Conservation (phyloP, 2,797 vertebrate genomes). For the Delichon dasypus region DNA sequence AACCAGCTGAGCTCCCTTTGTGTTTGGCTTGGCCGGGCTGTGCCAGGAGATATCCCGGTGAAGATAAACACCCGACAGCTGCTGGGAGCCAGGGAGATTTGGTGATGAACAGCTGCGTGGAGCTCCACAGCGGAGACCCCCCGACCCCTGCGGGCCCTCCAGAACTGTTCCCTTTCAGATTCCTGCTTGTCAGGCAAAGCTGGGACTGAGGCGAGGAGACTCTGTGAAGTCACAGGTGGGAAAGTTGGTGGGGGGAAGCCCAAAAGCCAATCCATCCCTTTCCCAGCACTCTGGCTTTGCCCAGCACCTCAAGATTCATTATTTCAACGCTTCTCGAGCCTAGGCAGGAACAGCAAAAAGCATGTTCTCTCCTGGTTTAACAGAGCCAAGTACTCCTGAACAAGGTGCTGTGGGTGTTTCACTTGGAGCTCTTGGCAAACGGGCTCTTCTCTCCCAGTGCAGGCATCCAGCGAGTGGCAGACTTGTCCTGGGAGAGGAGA, state of each 20-base stretch:
- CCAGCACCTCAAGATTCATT: rapidly evolving
- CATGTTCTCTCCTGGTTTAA: neutral
- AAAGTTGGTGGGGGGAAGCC: neutral
- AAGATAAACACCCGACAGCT: constrained; percentile 67
- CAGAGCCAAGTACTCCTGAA: rapidly evolving
- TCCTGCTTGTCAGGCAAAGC: neutral
- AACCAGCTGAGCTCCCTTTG: neutral
- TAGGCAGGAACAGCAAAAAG: neutral
- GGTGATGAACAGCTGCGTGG: constrained; percentile 65
- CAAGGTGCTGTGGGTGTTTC: neutral
- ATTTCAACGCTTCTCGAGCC: neutral
- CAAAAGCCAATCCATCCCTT: neutral
- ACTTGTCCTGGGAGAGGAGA: neutral
- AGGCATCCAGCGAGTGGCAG: rapidly evolving
- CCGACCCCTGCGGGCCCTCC: neutral
- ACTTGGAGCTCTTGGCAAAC: neutral
- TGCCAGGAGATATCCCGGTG: constrained; percentile 57
- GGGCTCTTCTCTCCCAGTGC: neutral
- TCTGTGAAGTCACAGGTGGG: neutral
- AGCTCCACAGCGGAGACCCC: neutral
- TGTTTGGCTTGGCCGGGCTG: constrained; percentile 66
- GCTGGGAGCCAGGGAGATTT: constrained; percentile 61
- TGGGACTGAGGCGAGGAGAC: neutral
- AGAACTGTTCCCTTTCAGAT: constrained; percentile 33
- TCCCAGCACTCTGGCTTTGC: neutral